Evolutionary conservation across 2,113 vertebrate species (phyloP).

Genomic region (Phalacrocorax aristotelis): DNA sequence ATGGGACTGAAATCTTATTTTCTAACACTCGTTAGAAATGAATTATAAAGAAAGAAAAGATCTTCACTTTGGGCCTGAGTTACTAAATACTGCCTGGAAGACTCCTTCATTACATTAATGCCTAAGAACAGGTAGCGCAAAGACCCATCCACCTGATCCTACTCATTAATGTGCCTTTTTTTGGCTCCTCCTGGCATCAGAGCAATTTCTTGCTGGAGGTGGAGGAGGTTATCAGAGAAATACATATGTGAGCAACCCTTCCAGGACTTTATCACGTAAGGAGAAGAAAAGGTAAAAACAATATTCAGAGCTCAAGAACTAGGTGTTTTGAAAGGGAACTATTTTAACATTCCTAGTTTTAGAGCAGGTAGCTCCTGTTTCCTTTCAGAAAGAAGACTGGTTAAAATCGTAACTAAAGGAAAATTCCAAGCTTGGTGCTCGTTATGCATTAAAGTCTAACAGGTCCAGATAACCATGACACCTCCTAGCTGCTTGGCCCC

Average conservation of each 20-base stretch:
- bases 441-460: background rate
- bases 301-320: background rate
- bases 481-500: background rate
- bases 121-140: background rate
- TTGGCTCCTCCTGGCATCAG: background rate
- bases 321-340: background rate
- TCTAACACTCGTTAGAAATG: conserved; percentile 67
- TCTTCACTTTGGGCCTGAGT: conserved; percentile 58
- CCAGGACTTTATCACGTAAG: background rate
- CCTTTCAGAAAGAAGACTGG: background rate
- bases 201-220: background rate
- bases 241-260: background rate
- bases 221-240: background rate
- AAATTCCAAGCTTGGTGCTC: background rate
- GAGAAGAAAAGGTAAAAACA: background rate
- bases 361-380: background rate
- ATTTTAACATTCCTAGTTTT: background rate
- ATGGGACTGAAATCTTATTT: conserved; percentile 67
- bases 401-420: background rate
- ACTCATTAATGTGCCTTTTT: background rate
- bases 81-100: background rate
- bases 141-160: background rate
- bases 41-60: conserved; percentile 69
- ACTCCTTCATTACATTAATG: conserved; percentile 3
- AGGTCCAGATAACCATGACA: background rate